Evolutionary conservation across 2,888 invertebrate species (phyloP), one percentile per base, ranked within the genome.

Genomic region (Archips crataeganus): DNA sequence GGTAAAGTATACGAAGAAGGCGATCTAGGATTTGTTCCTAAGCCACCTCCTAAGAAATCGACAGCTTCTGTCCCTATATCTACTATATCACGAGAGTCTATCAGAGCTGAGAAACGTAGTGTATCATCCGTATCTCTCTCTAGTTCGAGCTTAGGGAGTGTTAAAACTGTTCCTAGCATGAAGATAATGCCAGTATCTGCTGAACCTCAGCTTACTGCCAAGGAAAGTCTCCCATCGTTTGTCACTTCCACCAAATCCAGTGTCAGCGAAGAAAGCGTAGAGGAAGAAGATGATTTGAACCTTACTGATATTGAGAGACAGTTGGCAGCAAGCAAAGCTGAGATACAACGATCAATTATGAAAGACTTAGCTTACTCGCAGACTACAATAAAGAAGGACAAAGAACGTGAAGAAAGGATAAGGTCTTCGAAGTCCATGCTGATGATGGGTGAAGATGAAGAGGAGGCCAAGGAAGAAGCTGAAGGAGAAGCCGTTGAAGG

Each of bases 21-120:
- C 11, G 96, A 96, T 84, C 94, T 96, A 74, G 97, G 97, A 9
- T 96, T 97, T 77, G 90, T 96, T 76, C 96, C 96, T 0, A 95
- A 95, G 80, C 79, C 85, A 23, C 59, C 75, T 34, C 61, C 77
- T 15, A 92, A 88, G 71, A 90, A 86, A 75, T 80, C 88, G 0
- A 64, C 78, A 5, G 36, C 75, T 51, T 79, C 84, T 3, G 70
- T 84, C 3, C 75, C 78, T 47, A 9, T 75, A 5, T 82, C 84
- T 1, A n/a, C 74, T 8, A n/a, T 68, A 62, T 82, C 87, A 2
- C 81, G 79, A 75, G 86, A 86, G 23, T 82, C 83, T 3, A 0
- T 79, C 0, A 79, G 75, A 75, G 74, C 62, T 11, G 83, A 85
- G 62, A 84, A 81, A 67, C 77, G 75, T 36, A 81, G 80, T 75